phyloP scores from a whole-genome alignment of 2,888 invertebrate species.

The Beris morrisii region DNA sequence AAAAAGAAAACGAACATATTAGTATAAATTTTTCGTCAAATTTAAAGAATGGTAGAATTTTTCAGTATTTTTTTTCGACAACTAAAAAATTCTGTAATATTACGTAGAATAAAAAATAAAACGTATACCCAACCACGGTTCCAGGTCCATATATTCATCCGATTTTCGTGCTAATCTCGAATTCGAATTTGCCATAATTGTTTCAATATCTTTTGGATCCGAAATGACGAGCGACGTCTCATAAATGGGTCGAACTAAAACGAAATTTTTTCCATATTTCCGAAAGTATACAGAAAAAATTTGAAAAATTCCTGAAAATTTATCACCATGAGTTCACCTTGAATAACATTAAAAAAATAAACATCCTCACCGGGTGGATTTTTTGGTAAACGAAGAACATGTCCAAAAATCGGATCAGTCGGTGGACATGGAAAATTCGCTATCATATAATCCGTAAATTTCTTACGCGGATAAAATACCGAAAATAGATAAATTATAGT shows the following conservation, averaged over 20 bases:
- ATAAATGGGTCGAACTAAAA: conserved; percentile 9
- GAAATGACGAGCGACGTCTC: conserved; percentile 3
- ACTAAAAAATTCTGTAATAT: not conserved
- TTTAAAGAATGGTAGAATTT: not conserved
- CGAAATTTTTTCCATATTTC: conserved; percentile 21
- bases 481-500: not conserved
- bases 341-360: not conserved
- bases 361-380: conserved; percentile 20
- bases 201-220: conserved; percentile 19
- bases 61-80: not conserved
- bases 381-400: conserved; percentile 15
- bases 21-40: not conserved
- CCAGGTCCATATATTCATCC: conserved; percentile 45
- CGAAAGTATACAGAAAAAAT: conserved; percentile 1
- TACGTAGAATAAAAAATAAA: not conserved
- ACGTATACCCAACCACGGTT: conserved; percentile 49
- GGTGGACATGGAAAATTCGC: conserved; percentile 17
- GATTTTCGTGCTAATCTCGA: conserved; percentile 46
- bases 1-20: not conserved
- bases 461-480: conserved; percentile 6
- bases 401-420: conserved; percentile 14
- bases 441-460: conserved; percentile 14
- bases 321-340: not conserved
- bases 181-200: conserved; percentile 24
- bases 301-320: conserved; percentile 20